Evolutionary conservation across 2,888 invertebrate genomes (phyloP).

Genomic region (Melanostoma mellinum): DNA sequence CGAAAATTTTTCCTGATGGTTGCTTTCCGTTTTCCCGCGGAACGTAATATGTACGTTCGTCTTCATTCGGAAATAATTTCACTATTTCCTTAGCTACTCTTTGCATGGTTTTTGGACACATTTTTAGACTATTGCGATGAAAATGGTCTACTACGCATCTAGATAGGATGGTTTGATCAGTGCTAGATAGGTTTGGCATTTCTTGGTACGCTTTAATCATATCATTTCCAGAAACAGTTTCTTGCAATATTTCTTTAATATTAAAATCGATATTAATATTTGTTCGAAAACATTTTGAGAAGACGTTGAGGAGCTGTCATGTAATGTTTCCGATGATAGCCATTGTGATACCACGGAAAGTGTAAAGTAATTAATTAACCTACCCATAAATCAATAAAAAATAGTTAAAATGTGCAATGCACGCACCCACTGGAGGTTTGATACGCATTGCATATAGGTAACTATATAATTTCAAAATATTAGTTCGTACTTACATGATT

Average conservation of each 20-base stretch:
- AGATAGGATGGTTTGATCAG: slow-evolving; percentile 20
- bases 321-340: slow-evolving; percentile 18
- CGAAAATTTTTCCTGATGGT: background rate
- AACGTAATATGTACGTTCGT: slow-evolving; percentile 1
- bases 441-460: no score
- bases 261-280: no score
- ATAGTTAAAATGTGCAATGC: no score
- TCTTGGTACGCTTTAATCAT: slow-evolving; percentile 4
- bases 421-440: no score
- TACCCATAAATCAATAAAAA: no score
- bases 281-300: background rate
- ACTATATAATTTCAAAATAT: no score
- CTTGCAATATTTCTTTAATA: slow-evolving; percentile 5
- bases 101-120: slow-evolving; percentile 18
- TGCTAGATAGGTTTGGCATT: slow-evolving; percentile 7
- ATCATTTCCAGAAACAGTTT: slow-evolving; percentile 13
- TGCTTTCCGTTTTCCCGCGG: slow-evolving; percentile 16
- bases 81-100: slow-evolving; percentile 16
- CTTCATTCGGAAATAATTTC: slow-evolving; percentile 7
- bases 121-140: slow-evolving; percentile 11
- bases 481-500: slow-evolving; percentile 10
- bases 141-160: slow-evolving; percentile 13
- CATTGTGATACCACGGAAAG: slow-evolving; percentile 26
- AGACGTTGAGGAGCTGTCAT: slow-evolving; percentile 7
- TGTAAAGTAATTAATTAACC: slow-evolving; percentile 2